Percentiles rank a stretch among this genome's conserved stretches.
phyloP scores from a whole-genome alignment of 2,888 invertebrate genomes.

The Crepidodera aurea region DNA sequence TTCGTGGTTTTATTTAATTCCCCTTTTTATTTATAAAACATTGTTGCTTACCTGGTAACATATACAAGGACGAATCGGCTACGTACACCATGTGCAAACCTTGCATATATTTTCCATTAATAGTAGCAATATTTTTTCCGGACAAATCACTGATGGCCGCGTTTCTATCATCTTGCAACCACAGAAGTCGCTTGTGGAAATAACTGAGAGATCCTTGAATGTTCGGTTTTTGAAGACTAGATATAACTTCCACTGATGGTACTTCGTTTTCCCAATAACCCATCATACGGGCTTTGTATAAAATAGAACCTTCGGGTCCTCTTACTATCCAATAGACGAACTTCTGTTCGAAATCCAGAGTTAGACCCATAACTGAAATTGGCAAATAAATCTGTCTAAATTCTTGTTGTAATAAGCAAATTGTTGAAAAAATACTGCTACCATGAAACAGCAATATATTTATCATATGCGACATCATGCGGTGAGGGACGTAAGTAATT shows the following conservation, averaged over 20 bases:
- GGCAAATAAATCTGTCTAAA: background rate
- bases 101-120: slow-evolving; percentile 70
- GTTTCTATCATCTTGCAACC: slow-evolving; percentile 79
- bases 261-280: slow-evolving; percentile 47
- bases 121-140: slow-evolving; percentile 75
- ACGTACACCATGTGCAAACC: slow-evolving; percentile 76
- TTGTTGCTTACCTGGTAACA: slow-evolving; percentile 44
- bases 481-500: no score
- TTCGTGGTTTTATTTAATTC: no score
- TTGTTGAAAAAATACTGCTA: no score
- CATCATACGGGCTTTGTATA: slow-evolving; percentile 76
- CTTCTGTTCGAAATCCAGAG: slow-evolving; percentile 79
- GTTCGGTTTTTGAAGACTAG: slow-evolving; percentile 64
- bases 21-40: no score
- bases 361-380: slow-evolving; percentile 79
- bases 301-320: slow-evolving; percentile 77
- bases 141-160: slow-evolving; percentile 79
- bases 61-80: slow-evolving; percentile 70
- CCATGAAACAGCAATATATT: no score
- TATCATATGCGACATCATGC: no score
- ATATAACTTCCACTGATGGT: slow-evolving; percentile 48
- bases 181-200: slow-evolving; percentile 82
- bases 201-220: slow-evolving; percentile 80
- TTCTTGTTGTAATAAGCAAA: no score
- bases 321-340: slow-evolving; percentile 86